phyloP scores from a whole-genome alignment of 2,113 vertebrate species.

The Sebastes fasciatus region DNA sequence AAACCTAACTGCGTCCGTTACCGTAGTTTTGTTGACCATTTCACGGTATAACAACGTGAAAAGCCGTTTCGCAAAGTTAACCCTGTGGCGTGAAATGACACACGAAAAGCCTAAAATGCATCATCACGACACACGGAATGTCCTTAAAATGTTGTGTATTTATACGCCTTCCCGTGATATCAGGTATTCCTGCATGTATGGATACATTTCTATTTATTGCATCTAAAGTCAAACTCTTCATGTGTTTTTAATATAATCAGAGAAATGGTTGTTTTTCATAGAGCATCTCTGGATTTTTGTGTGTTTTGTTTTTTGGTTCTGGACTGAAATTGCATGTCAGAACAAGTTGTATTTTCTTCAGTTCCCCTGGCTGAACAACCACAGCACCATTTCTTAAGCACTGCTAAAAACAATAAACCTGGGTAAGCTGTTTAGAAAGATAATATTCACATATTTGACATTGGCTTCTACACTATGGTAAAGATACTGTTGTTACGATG shows the following conservation, averaged over 20 bases:
- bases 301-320: not conserved
- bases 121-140: too few species aligned
- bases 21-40: too few species aligned
- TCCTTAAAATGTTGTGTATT: too few species aligned
- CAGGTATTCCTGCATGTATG: not conserved
- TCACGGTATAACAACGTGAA: too few species aligned
- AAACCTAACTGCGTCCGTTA: too few species aligned
- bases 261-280: not conserved
- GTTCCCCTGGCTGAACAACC: not conserved
- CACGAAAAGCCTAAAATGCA: too few species aligned
- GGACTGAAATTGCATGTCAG: not conserved
- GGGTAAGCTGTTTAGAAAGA: conserved; percentile 1
- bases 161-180: too few species aligned
- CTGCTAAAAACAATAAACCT: not conserved
- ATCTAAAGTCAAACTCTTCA: not conserved
- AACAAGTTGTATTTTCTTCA: not conserved
- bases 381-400: not conserved
- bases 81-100: too few species aligned
- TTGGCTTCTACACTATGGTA: not conserved
- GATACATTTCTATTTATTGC: not conserved
- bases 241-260: not conserved
- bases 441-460: not conserved
- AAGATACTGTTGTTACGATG: not conserved
- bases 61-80: too few species aligned
- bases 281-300: not conserved